These are phyloP conservation scores for Columba janthina DNA, from an alignment of 2,113 vertebrate species.

Conservation along the genomic window DNA sequence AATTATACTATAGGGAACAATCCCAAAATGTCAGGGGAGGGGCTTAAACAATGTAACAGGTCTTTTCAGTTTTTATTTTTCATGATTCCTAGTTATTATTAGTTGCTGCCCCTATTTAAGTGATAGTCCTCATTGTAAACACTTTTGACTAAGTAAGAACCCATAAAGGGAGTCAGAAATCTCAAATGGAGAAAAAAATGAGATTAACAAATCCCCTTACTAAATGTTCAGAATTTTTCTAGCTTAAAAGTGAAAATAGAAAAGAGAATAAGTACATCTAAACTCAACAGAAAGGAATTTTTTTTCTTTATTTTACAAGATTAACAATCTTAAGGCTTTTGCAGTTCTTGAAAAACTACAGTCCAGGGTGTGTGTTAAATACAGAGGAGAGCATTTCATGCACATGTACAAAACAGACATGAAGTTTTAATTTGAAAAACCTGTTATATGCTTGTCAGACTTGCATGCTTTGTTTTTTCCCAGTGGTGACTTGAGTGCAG, in stretches of 20 bases:
- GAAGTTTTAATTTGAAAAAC: neutral
- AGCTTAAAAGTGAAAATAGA: neutral
- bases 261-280: neutral
- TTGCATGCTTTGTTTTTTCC: neutral
- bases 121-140: neutral
- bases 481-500: neutral
- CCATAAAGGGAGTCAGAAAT: neutral
- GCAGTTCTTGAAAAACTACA: neutral
- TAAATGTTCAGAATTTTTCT: neutral
- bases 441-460: neutral
- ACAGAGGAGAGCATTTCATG: neutral
- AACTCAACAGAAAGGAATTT: neutral
- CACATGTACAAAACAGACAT: neutral
- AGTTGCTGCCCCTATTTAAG: neutral
- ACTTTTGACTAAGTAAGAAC: neutral
- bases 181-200: neutral
- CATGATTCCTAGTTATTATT: neutral
- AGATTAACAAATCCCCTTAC: neutral
- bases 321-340: neutral
- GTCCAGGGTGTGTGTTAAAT: neutral
- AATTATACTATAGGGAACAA: neutral
- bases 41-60: neutral
- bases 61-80: conserved; percentile 11
- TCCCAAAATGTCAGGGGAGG: neutral
- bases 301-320: neutral